Evolutionary conservation across 2,888 invertebrate species (phyloP).

Genomic region (Spatulosminthurus flaviceps): DNA sequence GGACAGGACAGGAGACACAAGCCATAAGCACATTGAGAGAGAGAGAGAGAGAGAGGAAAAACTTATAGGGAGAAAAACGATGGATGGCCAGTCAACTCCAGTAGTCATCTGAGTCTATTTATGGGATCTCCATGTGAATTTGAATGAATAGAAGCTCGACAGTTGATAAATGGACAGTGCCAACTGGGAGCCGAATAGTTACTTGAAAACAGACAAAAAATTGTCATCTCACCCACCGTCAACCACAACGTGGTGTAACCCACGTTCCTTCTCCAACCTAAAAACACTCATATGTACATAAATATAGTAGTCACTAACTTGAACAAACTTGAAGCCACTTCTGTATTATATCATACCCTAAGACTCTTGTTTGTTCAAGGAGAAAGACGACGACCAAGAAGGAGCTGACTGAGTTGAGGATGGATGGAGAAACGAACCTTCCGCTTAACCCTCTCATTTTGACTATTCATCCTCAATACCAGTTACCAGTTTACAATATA

Average conservation of each 20-base stretch:
- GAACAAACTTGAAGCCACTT: not conserved
- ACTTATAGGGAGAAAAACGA: constrained; percentile 25
- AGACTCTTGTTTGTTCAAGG: not conserved
- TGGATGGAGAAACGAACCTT: not conserved
- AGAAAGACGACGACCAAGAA: not conserved
- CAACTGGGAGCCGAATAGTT: constrained; percentile 40
- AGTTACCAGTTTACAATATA: constrained; percentile 4
- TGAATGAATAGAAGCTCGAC: constrained; percentile 47
- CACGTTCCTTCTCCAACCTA: not conserved
- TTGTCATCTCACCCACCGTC: constrained; percentile 42
- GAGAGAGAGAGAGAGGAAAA: too few relatives aligned
- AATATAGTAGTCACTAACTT: not conserved
- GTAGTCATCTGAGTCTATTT: constrained; percentile 50
- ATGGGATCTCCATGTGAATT: constrained; percentile 48
- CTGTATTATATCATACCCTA: not conserved
- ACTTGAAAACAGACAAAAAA: constrained; percentile 34
- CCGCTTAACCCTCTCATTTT: not conserved
- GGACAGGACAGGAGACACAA: constrained; percentile 5
- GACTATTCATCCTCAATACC: not conserved
- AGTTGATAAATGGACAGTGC: constrained; percentile 46
- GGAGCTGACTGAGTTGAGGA: not conserved
- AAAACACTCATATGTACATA: too few relatives aligned
- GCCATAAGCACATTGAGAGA: not conserved
- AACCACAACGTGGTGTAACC: constrained; percentile 24
- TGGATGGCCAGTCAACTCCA: constrained; percentile 49